Evolutionary conservation across 2,888 invertebrate species (phyloP), one percentile per base, ranked within the genome.

Genomic region (Chymomyza amoena): DNA sequence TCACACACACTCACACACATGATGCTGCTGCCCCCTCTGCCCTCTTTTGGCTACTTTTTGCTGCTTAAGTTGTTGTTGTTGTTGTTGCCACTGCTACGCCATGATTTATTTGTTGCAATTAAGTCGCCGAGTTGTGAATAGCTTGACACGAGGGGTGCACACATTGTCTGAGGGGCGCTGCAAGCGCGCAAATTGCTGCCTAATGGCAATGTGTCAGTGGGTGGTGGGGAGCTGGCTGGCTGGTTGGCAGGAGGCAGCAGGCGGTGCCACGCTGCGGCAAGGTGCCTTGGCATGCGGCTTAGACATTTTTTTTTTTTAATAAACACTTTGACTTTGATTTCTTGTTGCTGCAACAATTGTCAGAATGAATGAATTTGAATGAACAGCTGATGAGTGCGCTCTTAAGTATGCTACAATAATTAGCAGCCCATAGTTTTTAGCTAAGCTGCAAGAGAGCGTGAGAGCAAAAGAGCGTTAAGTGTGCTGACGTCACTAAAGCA

Each of bases 51-150:
- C n/a, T 54, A 18, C 28, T 56, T 51, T 20, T 32, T n/a, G 32
- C 28, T 64, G 36, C 36, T 64, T 45, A 16, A 45, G 18, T 61
- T 45, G 39, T 56, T 54, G 28, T 54, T 54, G 15, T 28, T 32
- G 15, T n/a, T 36, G 25, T 32, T 32, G 32, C 32, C 32, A 32
- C 18, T 64, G 32, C n/a, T 25, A 36, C 32, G 25, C 72, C 69
- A 81, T 83, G 86, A 83, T 85, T 85, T 83, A 85, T 83, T 83
- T 75, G 68, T 72, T 72, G 75, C 75, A 75, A 75, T 75, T 75
- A 75, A 75, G 72, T 72, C 66, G 62, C 18, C 57, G 28, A 57
- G 57, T 15, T 57, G 25, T 25, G 25, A 57, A 57, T 57, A 4
- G 54, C 18, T 54, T 54, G 39, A 13, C 39, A 13, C 39, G 13